Evolutionary conservation across 2,797 vertebrate species (phyloP).

Genomic region (Enteromius fasciolatus): DNA sequence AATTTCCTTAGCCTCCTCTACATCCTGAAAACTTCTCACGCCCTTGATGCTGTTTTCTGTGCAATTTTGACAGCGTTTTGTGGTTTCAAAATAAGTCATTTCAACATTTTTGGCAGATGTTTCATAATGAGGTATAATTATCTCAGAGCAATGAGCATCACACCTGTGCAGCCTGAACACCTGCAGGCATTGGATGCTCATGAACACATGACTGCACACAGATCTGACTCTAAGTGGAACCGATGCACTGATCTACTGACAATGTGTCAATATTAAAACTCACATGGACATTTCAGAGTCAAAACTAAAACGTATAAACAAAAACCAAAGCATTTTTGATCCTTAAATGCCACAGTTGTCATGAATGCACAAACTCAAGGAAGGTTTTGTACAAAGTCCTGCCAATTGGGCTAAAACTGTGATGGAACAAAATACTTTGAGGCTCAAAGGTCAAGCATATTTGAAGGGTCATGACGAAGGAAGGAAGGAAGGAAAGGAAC

Average conservation of each 20-base stretch:
- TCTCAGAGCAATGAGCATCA: constrained; percentile 15
- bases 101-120: not conserved
- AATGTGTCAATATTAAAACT: constrained; percentile 11
- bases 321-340: not conserved
- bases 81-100: not conserved
- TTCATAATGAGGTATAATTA: constrained; percentile 21
- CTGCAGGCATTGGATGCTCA: constrained; percentile 17
- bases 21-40: not conserved
- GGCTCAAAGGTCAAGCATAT: constrained; percentile 32
- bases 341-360: not conserved
- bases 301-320: not conserved
- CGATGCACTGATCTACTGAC: not conserved
- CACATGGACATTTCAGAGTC: constrained; percentile 8
- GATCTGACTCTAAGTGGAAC: not conserved
- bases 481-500: constrained; percentile 18
- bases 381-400: not conserved
- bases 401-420: not conserved
- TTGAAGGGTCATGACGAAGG: constrained; percentile 16
- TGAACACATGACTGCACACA: constrained; percentile 16
- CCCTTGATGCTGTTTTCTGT: not conserved
- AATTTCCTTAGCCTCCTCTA: not conserved
- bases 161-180: constrained; percentile 40
- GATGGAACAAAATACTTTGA: not conserved
- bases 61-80: not conserved
- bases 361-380: not conserved